phyloP scores from a whole-genome alignment of 2,888 invertebrate genomes.

The Cantharis flavilabris region DNA sequence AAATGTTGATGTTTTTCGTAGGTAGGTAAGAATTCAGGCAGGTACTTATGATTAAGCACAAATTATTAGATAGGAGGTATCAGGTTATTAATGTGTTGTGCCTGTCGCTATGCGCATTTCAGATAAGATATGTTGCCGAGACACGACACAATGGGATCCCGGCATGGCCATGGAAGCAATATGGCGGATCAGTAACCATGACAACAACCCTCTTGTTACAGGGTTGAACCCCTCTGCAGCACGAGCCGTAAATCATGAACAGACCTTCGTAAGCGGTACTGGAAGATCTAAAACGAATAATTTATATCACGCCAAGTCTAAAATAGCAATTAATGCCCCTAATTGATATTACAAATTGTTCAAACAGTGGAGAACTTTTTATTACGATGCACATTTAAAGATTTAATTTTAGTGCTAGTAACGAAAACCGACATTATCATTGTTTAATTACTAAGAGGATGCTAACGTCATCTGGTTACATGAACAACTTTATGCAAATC shows the following conservation, averaged over 20 bases:
- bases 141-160: slow-evolving; percentile 40
- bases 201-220: slow-evolving; percentile 49
- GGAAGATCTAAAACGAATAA: slow-evolving; percentile 29
- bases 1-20: slow-evolving; percentile 11
- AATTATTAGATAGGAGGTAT: slow-evolving; percentile 36
- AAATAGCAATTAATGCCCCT: slow-evolving; percentile 24
- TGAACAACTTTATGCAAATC: slow-evolving; percentile 42
- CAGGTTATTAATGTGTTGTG: slow-evolving; percentile 42
- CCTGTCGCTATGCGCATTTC: slow-evolving; percentile 43
- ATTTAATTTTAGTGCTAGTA: slow-evolving; percentile 18
- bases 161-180: slow-evolving; percentile 38
- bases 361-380: slow-evolving; percentile 18
- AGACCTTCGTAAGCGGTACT: slow-evolving; percentile 31
- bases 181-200: slow-evolving; percentile 52
- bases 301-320: slow-evolving; percentile 29
- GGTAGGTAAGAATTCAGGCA: slow-evolving; percentile 21
- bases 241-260: slow-evolving; percentile 37
- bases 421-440: slow-evolving; percentile 25
- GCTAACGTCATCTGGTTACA: slow-evolving; percentile 37
- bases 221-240: slow-evolving; percentile 45
- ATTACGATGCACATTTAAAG: slow-evolving; percentile 22
- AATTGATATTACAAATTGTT: slow-evolving; percentile 21
- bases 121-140: slow-evolving; percentile 44
- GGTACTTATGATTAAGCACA: slow-evolving; percentile 32
- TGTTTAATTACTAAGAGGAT: slow-evolving; percentile 26